A percentile compares a stretch with the other conserved stretches of the same genome.
These are phyloP conservation scores for Rhinogobio ventralis DNA, from an alignment of 2,797 vertebrate species.

Conservation along the genomic window DNA sequence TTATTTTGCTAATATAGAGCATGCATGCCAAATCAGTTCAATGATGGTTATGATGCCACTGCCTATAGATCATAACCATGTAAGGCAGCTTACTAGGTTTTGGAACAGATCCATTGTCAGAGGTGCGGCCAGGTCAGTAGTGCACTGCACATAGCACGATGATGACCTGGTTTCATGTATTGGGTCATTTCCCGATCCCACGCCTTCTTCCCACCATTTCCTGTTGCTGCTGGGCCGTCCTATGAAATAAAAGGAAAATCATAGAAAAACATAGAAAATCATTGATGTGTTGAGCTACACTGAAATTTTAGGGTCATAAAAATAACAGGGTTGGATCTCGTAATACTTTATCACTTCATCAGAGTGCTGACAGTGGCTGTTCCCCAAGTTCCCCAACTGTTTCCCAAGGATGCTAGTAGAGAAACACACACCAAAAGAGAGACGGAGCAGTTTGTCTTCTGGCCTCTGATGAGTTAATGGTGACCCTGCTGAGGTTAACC, in stretches of 20 bases:
- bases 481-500: conserved; percentile 76
- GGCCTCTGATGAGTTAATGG: conserved; percentile 41
- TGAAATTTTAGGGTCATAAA: neutral
- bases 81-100: neutral
- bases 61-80: neutral
- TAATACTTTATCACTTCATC: conserved; percentile 45
- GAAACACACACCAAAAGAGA: conserved; percentile 25
- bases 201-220: conserved; percentile 16
- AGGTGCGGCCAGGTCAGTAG: conserved; percentile 9
- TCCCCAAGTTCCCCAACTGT: conserved; percentile 14
- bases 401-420: conserved; percentile 1
- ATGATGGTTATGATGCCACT: neutral
- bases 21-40: neutral
- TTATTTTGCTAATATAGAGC: neutral
- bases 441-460: conserved; percentile 37
- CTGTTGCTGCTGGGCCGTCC: neutral
- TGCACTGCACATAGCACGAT: conserved; percentile 25
- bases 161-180: neutral
- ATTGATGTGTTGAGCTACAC: conserved; percentile 26
- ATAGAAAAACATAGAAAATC: conserved; percentile 16
- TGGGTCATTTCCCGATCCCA: conserved; percentile 30
- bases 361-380: conserved; percentile 41
- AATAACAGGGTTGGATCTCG: conserved; percentile 11
- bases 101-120: neutral
- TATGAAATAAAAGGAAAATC: conserved; percentile 33